phyloP scores from a whole-genome alignment of 23 tunicate species.

The Halocynthia aurantium region DNA sequence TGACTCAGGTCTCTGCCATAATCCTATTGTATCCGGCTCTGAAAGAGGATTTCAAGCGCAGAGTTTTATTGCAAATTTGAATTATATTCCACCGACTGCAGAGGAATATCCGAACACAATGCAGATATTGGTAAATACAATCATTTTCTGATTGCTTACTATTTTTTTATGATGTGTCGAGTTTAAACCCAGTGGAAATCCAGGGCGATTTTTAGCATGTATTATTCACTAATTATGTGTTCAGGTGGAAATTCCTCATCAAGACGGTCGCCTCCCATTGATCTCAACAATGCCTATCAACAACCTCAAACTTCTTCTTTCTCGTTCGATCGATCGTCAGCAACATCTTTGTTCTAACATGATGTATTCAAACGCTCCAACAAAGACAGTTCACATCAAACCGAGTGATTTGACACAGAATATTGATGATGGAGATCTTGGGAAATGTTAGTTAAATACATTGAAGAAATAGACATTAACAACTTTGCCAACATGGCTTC shows the following conservation, averaged over 20 bases:
- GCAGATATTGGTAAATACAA: conserved; percentile 74
- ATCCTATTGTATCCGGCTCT: conserved; percentile 86
- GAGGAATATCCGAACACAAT: conserved; percentile 83
- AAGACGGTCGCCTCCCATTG: conserved; percentile 93
- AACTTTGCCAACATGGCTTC: background rate
- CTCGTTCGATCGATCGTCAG: conserved; percentile 83
- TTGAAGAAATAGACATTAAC: background rate
- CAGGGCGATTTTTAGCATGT: too few species aligned
- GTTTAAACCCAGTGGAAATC: background rate
- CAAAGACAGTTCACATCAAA: conserved; percentile 19
- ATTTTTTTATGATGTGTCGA: background rate
- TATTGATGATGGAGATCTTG: conserved; percentile 3
- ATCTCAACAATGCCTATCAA: conserved; percentile 90
- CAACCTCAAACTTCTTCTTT: conserved; percentile 59
- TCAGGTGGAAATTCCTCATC: conserved; percentile 97
- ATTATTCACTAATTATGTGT: conserved; percentile 7
- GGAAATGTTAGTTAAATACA: conserved; percentile 12
- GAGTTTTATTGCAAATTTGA: conserved; percentile 89
- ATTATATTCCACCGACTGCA: conserved; percentile 46
- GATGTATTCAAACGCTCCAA: conserved; percentile 30
- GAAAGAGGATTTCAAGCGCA: conserved; percentile 94
- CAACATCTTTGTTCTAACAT: conserved; percentile 98
- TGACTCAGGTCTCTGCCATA: conserved; percentile 91
- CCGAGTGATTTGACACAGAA: conserved; percentile 1
- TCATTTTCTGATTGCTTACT: background rate